Evolutionary conservation across 2,888 invertebrate genomes (phyloP), one percentile per base, ranked within the genome.

Genomic region (Pyrgus malvae): DNA sequence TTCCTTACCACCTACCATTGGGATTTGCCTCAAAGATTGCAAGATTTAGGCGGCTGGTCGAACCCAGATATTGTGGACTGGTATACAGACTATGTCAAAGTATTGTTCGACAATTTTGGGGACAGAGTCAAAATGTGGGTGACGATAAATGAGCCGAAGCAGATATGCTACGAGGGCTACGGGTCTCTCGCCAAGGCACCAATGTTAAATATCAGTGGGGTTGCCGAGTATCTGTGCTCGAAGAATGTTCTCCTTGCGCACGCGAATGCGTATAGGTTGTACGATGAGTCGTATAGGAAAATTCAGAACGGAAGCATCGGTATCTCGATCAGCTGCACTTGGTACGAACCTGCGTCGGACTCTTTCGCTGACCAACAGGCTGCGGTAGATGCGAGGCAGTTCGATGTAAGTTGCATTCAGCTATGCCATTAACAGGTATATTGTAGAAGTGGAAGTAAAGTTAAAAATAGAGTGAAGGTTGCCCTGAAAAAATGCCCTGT

Each of bases 91-190:
- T 92, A 91, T 59, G 88, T 91, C 0, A 74, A 80, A 6, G 71
- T 89, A 8, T 62, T 90, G 3, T 92, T 81, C 55, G 64, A 74
- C 2, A 67, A 78, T 7, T 91, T 87, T 59, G 91, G 91, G 0
- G 90, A 91, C 60, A 73, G 90, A 49, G 91, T 91, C 0, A 91
- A 91, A 65, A 74, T 78, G 9, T 93, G 93, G 93, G 83, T 92
- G 0, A 93, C 93, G 0, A 78, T 93, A 40, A 93, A 93, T 65
- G 93, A 93, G 63, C 92, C 92, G 0, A 83, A 80, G 54, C 77
- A 83, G 49, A 74, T 83, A 17, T 80, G 76, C 17, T 59, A 76
- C 2, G 73, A 64, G 8, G 91, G 91, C 0, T 93, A 93, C 67
- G 91, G 91, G 0, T 68, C 73, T 1, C 70, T 64, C 14, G 6